Evolutionary conservation across 2,113 vertebrate genomes (phyloP), one percentile per base, ranked within the genome.

Genomic region (Eulemur rufifrons): DNA sequence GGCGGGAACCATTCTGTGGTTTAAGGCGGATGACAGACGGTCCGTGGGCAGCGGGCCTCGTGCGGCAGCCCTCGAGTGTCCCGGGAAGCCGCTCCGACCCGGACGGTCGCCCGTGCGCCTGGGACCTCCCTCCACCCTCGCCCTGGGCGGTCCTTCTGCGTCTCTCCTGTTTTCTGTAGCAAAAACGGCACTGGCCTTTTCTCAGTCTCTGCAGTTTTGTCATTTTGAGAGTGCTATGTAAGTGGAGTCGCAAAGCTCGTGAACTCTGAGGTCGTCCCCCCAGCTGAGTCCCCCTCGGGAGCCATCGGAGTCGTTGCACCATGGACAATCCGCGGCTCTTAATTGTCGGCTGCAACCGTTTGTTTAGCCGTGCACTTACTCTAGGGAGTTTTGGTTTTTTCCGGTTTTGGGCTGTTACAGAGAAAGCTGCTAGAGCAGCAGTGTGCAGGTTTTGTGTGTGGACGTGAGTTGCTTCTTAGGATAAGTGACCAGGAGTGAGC

Each of bases 301-400:
- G 15, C 4, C 37, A 2, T 5, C 7, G 5, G 0, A 1, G 25
- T 8, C 2, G 11, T 2, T 5, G 4, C 3, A 0, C 0, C 4
- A 15, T 0, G 56, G 1, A 0, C 3, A 2, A 8, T 11, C 0
- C 18, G 8, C 1, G 15, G 23, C 89, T 42, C 25, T 6, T 17
- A 1, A 10, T 17, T 4, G 20, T 50, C 21, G 45, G 5, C 15
- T 0, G 0, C 32, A 12, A 5, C 14, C 0, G 0, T 39, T 6
- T 15, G 6, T n/a, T 34, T 2, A 8, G 0, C 14, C 45, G 0
- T 1, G 6, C n/a, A 8, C 56, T 39, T 50, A 0, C 2, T 2
- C 7, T 6, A 18, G 45, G n/a, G 0, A 23, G 2, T 5, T 13
- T 11, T 23, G 23, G 10, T 39, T 29, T 54, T 68, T 56, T 73